Evolutionary conservation across 2,113 vertebrate species (phyloP), one percentile per base, ranked within the genome.

Genomic region (Albula goreensis): DNA sequence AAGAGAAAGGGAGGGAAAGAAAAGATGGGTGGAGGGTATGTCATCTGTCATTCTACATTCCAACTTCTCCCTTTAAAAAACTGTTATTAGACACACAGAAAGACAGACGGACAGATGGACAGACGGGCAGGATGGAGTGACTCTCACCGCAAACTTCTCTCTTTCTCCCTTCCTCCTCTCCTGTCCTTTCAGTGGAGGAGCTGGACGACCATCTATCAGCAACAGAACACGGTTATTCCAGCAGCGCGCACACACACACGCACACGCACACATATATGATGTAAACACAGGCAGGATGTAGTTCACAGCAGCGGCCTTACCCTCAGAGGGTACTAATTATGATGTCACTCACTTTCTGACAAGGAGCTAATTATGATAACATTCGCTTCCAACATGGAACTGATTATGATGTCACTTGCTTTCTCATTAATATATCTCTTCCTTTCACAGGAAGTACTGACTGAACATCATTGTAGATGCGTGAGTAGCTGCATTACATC

Each of bases 131-230:
- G 50, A 25, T 0, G 12, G 12, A 1, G 82, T 19, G 9, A 78
- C 13, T 94, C 96, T 96, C 86, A 98, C 97, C 4, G 96, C 95
- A 85, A 97, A 90, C 52, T 86, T 93, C 82, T 96, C 95, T 49
- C 95, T 94, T 85, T 97, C 91, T 56, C 93, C 91, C 86, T 87
- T 92, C 89, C 97, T 95, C 81, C 92, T 95, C 78, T 94, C 85
- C 7, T 97, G 96, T 86, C 96, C 95, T 92, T 96, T 97, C 94
- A 96, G 83, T 0, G 89, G 95, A n/a, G 96, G 96, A 1, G 96
- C 96, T 57, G 95, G 94, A 10, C 95, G 92, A 22, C 97, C 96
- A 89, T 98, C 97, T 98, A 91, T 66, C 15, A 83, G 4, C 19
- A 22, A 83, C 1, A 50, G 17, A 51, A 15, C 50, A 15, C 2